Evolutionary conservation across 2,888 invertebrate genomes (phyloP), one percentile per base, ranked within the genome.

Genomic region (Pterobdella sp.): DNA sequence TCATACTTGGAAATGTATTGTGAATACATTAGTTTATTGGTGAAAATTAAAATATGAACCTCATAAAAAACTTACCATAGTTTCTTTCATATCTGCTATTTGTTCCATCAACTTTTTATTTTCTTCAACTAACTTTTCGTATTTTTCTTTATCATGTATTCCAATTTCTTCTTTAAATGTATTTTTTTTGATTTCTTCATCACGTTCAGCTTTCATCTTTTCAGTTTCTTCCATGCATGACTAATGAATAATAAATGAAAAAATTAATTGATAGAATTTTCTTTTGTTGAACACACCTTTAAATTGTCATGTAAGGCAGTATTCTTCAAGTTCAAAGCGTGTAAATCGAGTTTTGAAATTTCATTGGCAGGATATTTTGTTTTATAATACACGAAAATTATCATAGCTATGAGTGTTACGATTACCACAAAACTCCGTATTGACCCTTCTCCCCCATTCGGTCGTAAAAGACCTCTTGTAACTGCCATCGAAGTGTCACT

Each of bases 401-500:
- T 42, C 35, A 71, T 35, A 18, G 56, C 49, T 1, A 71, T 35
- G n/a, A 63, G 32, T 2, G 71, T 71, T 10, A 71, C n/a, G 26
- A 71, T 52, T 1, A 71, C 56, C n/a, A 71, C 63, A 63, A 71
- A 71, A 32, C 71, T 71, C 4, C 56, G 52, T n/a, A 71, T 71
- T 29, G 71, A 71, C 1, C 71, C 71, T n/a, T 71, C 71, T 0
- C 71, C 71, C 18, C 29, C 26, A 56, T n/a, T n/a, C 2, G 60
- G 71, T 22, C 71, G 31, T 36, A 71, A 60, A 1, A 60, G 35
- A n/a, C 71, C 71, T 35, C 71, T 18, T 7, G 60, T 36, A 34
- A 71, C 63, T 22, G 71, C 56, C 71, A 71, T 71, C 42, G 36
- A 29, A 31, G 42, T 34, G n/a, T 66, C 34, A 49, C 14, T 14